phyloP scores from a whole-genome alignment of 2,888 invertebrate genomes.

The Tenthredo mesomela region DNA sequence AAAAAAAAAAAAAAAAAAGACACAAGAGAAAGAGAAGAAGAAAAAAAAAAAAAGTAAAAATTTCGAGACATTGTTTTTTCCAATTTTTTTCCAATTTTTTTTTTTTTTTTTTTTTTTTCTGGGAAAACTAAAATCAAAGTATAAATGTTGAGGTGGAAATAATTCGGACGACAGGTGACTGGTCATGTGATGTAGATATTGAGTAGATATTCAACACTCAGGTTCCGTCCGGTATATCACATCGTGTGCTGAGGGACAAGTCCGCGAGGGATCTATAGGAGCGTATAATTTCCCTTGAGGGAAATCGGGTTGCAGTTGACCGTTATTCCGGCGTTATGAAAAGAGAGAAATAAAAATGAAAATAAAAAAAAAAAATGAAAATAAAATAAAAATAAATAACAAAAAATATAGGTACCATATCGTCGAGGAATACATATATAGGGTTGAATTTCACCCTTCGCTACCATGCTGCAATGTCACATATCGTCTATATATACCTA shows the following conservation, averaged over 20 bases:
- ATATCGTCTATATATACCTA: neutral
- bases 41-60: neutral
- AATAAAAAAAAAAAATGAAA: constrained; percentile 51
- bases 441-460: neutral
- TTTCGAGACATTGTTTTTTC: neutral
- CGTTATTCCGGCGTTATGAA: constrained; percentile 57
- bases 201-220: neutral
- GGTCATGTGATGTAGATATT: constrained; percentile 6
- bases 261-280: constrained; percentile 42
- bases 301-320: constrained; percentile 68
- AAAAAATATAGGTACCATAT: neutral
- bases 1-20: neutral
- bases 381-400: neutral
- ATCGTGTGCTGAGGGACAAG: constrained; percentile 44
- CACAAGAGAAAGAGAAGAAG: neutral
- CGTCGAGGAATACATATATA: neutral
- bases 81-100: no score
- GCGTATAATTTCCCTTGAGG: constrained; percentile 77
- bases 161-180: neutral
- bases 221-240: constrained; percentile 8
- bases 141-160: neutral
- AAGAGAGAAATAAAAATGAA: constrained; percentile 56
- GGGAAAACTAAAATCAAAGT: neutral
- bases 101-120: neutral
- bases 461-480: neutral